Percentiles rank a stretch among this genome's conserved stretches.
These are phyloP conservation scores for Papilio xuthus DNA, from an alignment of 1,140 invertebrate genomes.

Conservation along the genomic window DNA sequence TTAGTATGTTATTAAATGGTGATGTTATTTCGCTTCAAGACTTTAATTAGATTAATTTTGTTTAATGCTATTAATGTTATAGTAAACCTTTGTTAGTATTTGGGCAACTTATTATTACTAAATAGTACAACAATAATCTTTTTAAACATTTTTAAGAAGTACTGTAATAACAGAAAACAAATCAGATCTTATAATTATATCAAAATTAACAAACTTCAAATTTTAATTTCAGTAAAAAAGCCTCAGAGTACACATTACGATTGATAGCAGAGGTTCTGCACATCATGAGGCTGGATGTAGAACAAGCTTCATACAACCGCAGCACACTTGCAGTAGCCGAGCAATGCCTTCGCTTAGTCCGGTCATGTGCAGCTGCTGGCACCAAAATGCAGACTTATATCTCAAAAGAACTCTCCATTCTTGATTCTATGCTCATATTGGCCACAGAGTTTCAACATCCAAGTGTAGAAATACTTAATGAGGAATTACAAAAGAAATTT, in stretches of 20 bases:
- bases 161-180: neutral
- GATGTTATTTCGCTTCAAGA: too few relatives aligned
- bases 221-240: slow-evolving; percentile 76
- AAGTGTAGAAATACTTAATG: slow-evolving; percentile 72
- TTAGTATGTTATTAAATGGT: too few relatives aligned
- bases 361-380: slow-evolving; percentile 78
- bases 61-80: too few relatives aligned
- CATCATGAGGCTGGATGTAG: slow-evolving; percentile 78
- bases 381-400: slow-evolving; percentile 82
- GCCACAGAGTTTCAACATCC: slow-evolving; percentile 80
- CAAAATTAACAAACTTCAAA: neutral
- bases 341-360: slow-evolving; percentile 75
- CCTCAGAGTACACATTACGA: slow-evolving; percentile 79
- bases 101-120: neutral
- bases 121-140: neutral
- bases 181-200: neutral
- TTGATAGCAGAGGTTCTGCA: slow-evolving; percentile 80
- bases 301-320: slow-evolving; percentile 75
- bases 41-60: too few relatives aligned
- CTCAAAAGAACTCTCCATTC: slow-evolving; percentile 78
- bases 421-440: slow-evolving; percentile 78
- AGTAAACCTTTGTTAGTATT: too few relatives aligned
- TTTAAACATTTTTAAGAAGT: neutral
- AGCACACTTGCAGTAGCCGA: slow-evolving; percentile 78
- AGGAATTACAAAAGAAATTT: slow-evolving; percentile 77